Evolutionary conservation across 1,140 invertebrate species (phyloP), one percentile per base, ranked within the genome.

Genomic region (Microplitis demolitor): DNA sequence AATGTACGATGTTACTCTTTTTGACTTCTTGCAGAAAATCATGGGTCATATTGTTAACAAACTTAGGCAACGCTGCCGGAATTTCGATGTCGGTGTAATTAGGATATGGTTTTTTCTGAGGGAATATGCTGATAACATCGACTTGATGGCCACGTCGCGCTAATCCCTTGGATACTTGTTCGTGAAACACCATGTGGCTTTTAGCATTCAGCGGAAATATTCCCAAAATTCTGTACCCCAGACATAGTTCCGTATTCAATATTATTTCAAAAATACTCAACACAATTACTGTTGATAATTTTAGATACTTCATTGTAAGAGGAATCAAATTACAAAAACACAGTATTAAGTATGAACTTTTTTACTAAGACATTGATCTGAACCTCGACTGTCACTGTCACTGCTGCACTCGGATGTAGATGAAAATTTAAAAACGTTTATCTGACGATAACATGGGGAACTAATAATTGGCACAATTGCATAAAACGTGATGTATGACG

Each of bases 131-230:
- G 5, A 84, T 68, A n/a, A 84, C 69, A 9, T 78, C 78, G 8
- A 86, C 69, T 14, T 81, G 71, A 62, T 85, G 85, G 4, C 82
- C 84, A 8, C 71, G 66, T 6, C 69, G 35, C 0, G 80, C 81
- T 3, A 86, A 64, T 11, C 69, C 80, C 35, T 77, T 76, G 53
- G 80, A 77, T 4, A 85, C 5, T 1, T 76, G 71, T 11, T 80
- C 78, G 31, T 79, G 78, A 61, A 85, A 74, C 9, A 75, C 68
- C n/a, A 73, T 78, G 60, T 85, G 84, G 68, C 80, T 84, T 58
- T 61, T 79, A 1, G 53, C 73, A 14, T 74, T 67, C 8, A 76
- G 73, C 6, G 61, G 61, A 63, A 63, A 63, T 2, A 63, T 14
- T 14, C 61, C 61, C 61, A 63, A 39, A 14, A 63, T 63, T 39